phyloP scores from a whole-genome alignment of 2,113 vertebrate genomes.

The Ciconia boyciana region DNA sequence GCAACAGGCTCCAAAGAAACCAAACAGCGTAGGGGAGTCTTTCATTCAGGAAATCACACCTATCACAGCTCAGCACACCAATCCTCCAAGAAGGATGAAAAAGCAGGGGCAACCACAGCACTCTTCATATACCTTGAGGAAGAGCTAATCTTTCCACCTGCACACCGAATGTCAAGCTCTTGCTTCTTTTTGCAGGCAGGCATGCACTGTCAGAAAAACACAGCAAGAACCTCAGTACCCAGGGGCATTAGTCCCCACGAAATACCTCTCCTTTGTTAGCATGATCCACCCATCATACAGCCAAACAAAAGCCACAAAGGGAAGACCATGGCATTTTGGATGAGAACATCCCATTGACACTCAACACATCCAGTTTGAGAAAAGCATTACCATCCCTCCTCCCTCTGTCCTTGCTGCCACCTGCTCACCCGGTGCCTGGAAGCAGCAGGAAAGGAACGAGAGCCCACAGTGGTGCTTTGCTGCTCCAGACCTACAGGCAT shows the following conservation, averaged over 20 bases:
- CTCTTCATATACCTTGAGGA: fast-evolving
- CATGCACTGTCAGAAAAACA: not conserved
- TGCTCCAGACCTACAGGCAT: not conserved
- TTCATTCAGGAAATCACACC: too few relatives aligned
- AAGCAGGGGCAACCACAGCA: too few relatives aligned
- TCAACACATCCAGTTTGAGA: not conserved
- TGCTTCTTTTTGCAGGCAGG: not conserved
- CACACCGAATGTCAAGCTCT: not conserved
- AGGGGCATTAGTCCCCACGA: not conserved
- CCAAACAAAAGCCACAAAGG: not conserved
- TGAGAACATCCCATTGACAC: too few relatives aligned
- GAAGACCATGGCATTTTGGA: not conserved
- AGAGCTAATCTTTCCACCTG: not conserved
- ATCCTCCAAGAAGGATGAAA: too few relatives aligned
- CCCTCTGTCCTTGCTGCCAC: not conserved
- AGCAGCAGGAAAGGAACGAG: not conserved
- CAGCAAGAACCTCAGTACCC: not conserved
- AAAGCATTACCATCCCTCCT: not conserved
- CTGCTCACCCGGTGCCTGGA: not conserved
- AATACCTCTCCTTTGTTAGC: not conserved
- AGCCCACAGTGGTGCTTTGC: not conserved
- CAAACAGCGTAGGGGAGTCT: too few relatives aligned
- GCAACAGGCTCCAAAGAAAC: too few relatives aligned
- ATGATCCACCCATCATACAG: too few relatives aligned
- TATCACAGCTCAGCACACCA: too few relatives aligned